Evolutionary conservation across 2,113 vertebrate genomes (phyloP).

Genomic region (cat (Felis catus)): DNA sequence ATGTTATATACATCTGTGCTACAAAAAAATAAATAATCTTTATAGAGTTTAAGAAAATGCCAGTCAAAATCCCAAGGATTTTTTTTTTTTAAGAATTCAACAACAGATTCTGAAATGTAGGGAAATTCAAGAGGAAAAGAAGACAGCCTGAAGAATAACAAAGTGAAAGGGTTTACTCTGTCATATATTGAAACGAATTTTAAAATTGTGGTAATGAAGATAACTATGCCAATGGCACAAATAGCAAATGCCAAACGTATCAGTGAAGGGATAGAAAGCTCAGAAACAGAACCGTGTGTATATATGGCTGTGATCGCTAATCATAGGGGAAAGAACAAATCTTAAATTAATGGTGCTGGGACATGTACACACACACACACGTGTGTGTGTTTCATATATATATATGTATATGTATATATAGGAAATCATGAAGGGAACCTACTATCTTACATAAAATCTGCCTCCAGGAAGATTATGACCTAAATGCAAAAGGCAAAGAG

Average conservation of each 20-base stretch:
- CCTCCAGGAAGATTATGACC: not conserved
- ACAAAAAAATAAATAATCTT: not conserved
- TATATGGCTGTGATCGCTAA: not conserved
- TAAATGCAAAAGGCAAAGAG: not conserved
- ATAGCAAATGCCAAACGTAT: not conserved
- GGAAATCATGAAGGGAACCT: not conserved
- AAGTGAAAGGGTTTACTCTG: not conserved
- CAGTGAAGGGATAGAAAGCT: not conserved
- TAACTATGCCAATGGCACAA: not conserved
- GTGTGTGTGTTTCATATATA: too few relatives aligned
- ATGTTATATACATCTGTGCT: not conserved
- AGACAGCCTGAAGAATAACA: not conserved
- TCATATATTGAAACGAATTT: not conserved
- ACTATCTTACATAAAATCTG: not conserved
- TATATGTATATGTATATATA: not conserved
- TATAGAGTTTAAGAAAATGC: not conserved
- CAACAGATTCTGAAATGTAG: not conserved
- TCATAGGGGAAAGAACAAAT: not conserved
- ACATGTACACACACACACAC: not conserved
- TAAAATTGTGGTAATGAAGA: not conserved
- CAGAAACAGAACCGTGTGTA: not conserved
- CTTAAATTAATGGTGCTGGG: not conserved
- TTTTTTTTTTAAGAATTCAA: not conserved
- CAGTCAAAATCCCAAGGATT: not conserved
- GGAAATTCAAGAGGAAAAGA: not conserved